Evolutionary conservation across 2,113 vertebrate species (phyloP).

Genomic region (Gymnogyps californianus): DNA sequence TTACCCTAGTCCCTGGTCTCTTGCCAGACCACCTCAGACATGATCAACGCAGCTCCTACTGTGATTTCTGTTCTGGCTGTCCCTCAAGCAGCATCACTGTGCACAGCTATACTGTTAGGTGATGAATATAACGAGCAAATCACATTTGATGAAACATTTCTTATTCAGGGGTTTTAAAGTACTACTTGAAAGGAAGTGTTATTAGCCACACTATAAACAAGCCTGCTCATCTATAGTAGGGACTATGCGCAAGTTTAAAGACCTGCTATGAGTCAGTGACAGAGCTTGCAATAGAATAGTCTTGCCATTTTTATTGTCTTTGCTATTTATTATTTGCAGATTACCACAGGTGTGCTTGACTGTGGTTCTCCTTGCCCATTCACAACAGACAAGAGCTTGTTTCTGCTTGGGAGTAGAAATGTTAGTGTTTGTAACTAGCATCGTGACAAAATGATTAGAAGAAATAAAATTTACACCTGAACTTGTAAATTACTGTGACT

Average conservation of each 20-base stretch:
- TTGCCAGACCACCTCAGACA: not conserved
- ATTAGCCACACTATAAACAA: conserved; percentile 16
- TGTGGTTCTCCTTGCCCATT: not conserved
- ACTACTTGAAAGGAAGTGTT: conserved; percentile 12
- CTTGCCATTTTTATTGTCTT: not conserved
- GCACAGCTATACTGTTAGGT: not conserved
- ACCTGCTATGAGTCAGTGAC: not conserved
- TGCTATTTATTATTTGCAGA: not conserved
- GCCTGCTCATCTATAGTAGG: not conserved
- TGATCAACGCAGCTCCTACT: not conserved
- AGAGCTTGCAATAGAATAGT: not conserved
- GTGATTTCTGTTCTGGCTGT: not conserved
- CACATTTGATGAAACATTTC: not conserved
- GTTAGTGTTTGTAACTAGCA: not conserved
- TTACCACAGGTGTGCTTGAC: not conserved
- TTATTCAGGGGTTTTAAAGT: not conserved
- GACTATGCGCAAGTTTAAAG: not conserved
- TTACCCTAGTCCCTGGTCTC: not conserved
- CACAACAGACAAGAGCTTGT: not conserved
- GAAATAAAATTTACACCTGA: not conserved
- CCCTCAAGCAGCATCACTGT: not conserved
- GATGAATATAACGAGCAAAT: not conserved
- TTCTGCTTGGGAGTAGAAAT: not conserved
- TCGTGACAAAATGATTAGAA: not conserved
- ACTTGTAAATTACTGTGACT: not conserved